phyloP scores from a whole-genome alignment of 2,888 invertebrate genomes.

The Auanema freiburgensis region DNA sequence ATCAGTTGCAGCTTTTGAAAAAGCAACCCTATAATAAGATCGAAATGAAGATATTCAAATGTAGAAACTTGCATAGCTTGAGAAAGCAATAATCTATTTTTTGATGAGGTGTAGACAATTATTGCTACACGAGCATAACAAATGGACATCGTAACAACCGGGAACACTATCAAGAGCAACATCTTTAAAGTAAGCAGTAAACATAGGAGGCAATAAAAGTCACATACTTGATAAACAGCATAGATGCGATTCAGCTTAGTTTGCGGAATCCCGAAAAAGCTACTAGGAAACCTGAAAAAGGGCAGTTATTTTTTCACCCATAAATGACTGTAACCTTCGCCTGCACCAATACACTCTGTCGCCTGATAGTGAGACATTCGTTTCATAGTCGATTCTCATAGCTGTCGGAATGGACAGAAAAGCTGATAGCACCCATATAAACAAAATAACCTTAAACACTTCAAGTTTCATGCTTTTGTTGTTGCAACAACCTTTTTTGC shows the following conservation, averaged over 20 bases:
- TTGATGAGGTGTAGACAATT: slow-evolving; percentile 52
- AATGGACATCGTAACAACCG: slow-evolving; percentile 73
- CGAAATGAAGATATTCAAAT: slow-evolving; percentile 2
- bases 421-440: slow-evolving; percentile 73
- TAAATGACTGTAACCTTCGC: slow-evolving; percentile 17
- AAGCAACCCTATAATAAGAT: slow-evolving; percentile 42
- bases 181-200: slow-evolving; percentile 67
- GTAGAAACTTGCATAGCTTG: slow-evolving; percentile 41
- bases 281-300: slow-evolving; percentile 26
- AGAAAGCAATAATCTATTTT: slow-evolving; percentile 42
- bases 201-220: not conserved
- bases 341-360: slow-evolving; percentile 43
- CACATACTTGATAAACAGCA: slow-evolving; percentile 44
- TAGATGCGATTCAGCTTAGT: slow-evolving; percentile 36
- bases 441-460: slow-evolving; percentile 64
- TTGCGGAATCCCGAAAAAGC: slow-evolving; percentile 28
- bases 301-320: slow-evolving; percentile 5
- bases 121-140: slow-evolving; percentile 72
- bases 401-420: slow-evolving; percentile 73
- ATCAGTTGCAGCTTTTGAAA: slow-evolving; percentile 51
- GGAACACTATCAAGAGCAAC: slow-evolving; percentile 72
- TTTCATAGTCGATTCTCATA: slow-evolving; percentile 69
- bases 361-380: slow-evolving; percentile 28
- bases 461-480: not conserved
- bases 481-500: slow-evolving; percentile 70